A percentile compares a stretch with the other conserved stretches of the same genome.
Evolutionary conservation across 2,797 vertebrate species (phyloP).

Genomic region (Corythornis leucogaster): DNA sequence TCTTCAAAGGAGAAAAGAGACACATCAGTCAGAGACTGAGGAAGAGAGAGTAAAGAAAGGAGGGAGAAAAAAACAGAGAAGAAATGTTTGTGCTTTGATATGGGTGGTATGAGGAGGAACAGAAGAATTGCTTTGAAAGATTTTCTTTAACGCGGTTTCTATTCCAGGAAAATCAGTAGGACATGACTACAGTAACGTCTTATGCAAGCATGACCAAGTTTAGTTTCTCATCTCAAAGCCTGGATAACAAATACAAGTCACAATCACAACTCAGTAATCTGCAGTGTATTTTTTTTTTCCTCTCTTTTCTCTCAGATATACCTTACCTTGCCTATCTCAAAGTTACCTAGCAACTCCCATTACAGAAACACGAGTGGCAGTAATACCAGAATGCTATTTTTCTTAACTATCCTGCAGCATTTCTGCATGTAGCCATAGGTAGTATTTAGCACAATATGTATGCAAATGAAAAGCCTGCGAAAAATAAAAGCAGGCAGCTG

Average conservation of each 20-base stretch:
- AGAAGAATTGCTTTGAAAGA: not conserved
- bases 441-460: not conserved
- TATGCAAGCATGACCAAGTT: not conserved
- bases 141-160: not conserved
- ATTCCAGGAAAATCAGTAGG: conserved; percentile 11
- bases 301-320: not conserved
- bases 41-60: not conserved
- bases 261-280: not conserved
- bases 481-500: conserved; percentile 37
- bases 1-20: conserved; percentile 21
- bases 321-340: conserved; percentile 23
- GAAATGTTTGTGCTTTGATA: conserved; percentile 13
- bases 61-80: not conserved
- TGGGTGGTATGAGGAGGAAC: conserved; percentile 24
- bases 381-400: not conserved
- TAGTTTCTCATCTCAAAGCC: conserved; percentile 22
- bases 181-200: not conserved
- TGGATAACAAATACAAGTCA: not conserved
- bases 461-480: conserved; percentile 1
- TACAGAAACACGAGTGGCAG: not conserved
- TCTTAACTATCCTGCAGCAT: not conserved
- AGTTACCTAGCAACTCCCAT: not conserved
- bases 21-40: conserved; percentile 58
- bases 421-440: not conserved
- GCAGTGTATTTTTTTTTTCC: not conserved